phyloP scores from a whole-genome alignment of 2,113 vertebrate species.

The Neodon shergylaensis region DNA sequence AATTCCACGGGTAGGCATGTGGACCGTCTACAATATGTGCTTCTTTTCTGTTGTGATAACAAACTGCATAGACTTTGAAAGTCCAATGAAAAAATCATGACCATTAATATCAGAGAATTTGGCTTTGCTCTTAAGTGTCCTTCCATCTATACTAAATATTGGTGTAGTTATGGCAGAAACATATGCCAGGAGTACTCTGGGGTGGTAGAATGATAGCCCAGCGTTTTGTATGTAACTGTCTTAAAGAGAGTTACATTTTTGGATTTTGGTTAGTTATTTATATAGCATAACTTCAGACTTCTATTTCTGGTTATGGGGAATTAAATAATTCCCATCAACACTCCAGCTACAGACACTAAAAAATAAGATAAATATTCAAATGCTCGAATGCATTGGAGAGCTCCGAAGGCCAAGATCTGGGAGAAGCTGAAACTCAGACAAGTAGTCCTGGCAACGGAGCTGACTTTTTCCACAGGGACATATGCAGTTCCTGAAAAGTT shows the following conservation, averaged over 20 bases:
- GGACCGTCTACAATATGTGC: slow-evolving; percentile 25
- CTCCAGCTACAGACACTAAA: slow-evolving; percentile 55
- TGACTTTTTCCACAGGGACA: slow-evolving; percentile 37
- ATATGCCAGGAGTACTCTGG: background rate
- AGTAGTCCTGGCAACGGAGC: background rate
- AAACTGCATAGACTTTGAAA: background rate
- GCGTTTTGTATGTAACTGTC: slow-evolving; percentile 29
- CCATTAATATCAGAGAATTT: slow-evolving; percentile 20
- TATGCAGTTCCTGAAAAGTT: slow-evolving; percentile 56
- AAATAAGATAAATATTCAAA: slow-evolving; percentile 53
- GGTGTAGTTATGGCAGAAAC: background rate
- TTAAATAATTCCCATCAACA: slow-evolving; percentile 59
- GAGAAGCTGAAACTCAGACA: slow-evolving; percentile 64
- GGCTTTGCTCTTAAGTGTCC: background rate
- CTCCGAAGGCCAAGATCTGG: slow-evolving; percentile 39
- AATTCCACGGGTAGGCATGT: background rate
- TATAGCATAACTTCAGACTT: slow-evolving; percentile 53
- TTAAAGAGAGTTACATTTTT: slow-evolving; percentile 19
- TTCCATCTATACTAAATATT: background rate
- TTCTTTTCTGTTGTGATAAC: slow-evolving; percentile 46
- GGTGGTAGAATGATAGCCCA: background rate
- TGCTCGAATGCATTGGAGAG: slow-evolving; percentile 47
- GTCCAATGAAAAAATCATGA: slow-evolving; percentile 30
- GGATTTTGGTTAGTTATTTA: slow-evolving; percentile 54
- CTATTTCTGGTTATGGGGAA: slow-evolving; percentile 39